A percentile compares a stretch with the other conserved stretches of the same genome.
phyloP scores from a whole-genome alignment of 2,113 vertebrate genomes.

The Otocyon megalotis region DNA sequence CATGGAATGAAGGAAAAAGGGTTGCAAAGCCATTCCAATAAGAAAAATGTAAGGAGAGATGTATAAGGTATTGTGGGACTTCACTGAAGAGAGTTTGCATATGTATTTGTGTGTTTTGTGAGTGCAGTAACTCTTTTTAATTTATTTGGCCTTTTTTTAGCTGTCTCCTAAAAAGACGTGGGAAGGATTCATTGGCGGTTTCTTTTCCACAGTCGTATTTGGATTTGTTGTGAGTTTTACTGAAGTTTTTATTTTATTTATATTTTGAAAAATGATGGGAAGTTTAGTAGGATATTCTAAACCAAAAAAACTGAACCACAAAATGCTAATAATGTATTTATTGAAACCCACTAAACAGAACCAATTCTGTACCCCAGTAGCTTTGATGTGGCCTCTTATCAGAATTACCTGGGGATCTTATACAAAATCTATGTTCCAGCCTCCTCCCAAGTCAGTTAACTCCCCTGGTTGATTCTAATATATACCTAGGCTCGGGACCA shows the following conservation, averaged over 20 bases:
- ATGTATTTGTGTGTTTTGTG: neutral
- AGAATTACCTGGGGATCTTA: neutral
- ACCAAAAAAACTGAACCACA: neutral
- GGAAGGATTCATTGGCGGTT: constrained; percentile 99
- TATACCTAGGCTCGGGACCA: neutral
- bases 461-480: neutral
- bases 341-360: neutral
- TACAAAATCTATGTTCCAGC: neutral
- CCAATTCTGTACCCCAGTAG: neutral
- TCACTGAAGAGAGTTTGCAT: neutral
- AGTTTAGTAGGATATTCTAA: constrained; percentile 38
- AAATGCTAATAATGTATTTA: constrained; percentile 12
- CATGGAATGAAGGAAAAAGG: neutral
- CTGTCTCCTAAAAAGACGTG: constrained; percentile 99
- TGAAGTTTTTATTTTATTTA: constrained; percentile 63
- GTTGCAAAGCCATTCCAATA: neutral
- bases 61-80: neutral
- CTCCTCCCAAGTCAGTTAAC: accelerated
- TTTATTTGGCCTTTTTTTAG: constrained; percentile 83
- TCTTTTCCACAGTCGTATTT: constrained; percentile 96
- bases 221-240: constrained; percentile 95
- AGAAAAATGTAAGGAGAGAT: neutral
- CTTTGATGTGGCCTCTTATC: neutral
- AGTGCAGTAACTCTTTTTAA: constrained; percentile 10
- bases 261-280: constrained; percentile 1